A percentile compares a stretch with the other conserved stretches of the same genome.
phyloP scores from a whole-genome alignment of 2,888 invertebrate species.

The Pristionchus arcanus region DNA sequence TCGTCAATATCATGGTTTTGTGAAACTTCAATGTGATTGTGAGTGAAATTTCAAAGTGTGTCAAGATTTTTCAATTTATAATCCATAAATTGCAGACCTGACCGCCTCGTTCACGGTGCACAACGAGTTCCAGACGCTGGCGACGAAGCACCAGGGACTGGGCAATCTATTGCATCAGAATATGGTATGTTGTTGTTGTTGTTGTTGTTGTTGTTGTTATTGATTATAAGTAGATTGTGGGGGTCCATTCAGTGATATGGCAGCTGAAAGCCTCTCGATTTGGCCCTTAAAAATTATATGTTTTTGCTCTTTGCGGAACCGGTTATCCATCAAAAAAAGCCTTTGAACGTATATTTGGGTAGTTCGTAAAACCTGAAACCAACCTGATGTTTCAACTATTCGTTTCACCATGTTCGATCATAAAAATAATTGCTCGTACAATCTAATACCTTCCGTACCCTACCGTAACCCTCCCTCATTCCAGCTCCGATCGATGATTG shows the following conservation, averaged over 20 bases:
- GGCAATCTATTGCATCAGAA: slow-evolving; percentile 50
- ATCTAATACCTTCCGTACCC: background rate
- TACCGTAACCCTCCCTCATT: background rate
- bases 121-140: slow-evolving; percentile 53
- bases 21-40: too few relatives aligned
- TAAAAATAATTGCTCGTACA: too few relatives aligned
- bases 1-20: too few relatives aligned
- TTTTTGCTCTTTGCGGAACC: too few relatives aligned
- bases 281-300: too few relatives aligned
- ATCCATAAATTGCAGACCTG: slow-evolving; percentile 41
- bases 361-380: too few relatives aligned
- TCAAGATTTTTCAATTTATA: background rate
- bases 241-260: too few relatives aligned
- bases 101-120: slow-evolving; percentile 12
- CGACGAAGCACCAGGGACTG: slow-evolving; percentile 52
- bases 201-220: background rate
- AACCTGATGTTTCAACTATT: too few relatives aligned
- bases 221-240: background rate
- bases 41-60: background rate
- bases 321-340: too few relatives aligned
- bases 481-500: slow-evolving; percentile 56
- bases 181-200: slow-evolving; percentile 8
- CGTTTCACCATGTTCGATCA: too few relatives aligned
- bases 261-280: too few relatives aligned
- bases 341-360: too few relatives aligned